Percentiles rank a stretch among this genome's conserved stretches.
Conservation (phyloP, 35 echinoderm and acorn worm species). For the Ophiothrix spiculata region DNA sequence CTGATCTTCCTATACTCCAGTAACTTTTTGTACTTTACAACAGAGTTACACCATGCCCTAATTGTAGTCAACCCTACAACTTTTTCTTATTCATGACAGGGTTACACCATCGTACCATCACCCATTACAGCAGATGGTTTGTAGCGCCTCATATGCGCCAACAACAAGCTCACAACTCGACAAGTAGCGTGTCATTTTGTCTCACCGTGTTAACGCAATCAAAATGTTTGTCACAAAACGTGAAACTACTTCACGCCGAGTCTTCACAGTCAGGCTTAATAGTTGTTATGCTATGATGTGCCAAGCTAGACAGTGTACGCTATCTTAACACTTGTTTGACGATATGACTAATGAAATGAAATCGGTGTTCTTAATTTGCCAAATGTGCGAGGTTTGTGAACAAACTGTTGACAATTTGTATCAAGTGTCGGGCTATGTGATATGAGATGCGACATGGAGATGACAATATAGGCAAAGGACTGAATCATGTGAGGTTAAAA, state of each 20-base stretch:
- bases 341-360: neutral
- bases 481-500: neutral
- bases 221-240: neutral
- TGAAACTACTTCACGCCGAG: neutral
- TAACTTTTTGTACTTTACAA: too few species aligned
- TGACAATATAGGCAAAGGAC: neutral
- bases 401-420: slow-evolving; percentile 10
- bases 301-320: neutral
- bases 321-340: neutral
- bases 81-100: neutral
- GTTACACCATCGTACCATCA: too few species aligned
- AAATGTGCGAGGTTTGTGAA: neutral
- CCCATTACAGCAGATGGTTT: slow-evolving; percentile 9
- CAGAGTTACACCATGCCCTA: too few species aligned
- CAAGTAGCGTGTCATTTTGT: neutral
- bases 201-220: neutral
- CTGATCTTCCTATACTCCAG: too few species aligned
- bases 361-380: neutral
- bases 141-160: neutral
- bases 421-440: neutral
- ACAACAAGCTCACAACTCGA: neutral
- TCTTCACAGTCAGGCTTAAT: neutral
- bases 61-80: too few species aligned
- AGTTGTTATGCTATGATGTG: neutral
- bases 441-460: neutral